Evolutionary conservation across 2,797 vertebrate species (phyloP).

Genomic region (Myiotriccus ornatus): DNA sequence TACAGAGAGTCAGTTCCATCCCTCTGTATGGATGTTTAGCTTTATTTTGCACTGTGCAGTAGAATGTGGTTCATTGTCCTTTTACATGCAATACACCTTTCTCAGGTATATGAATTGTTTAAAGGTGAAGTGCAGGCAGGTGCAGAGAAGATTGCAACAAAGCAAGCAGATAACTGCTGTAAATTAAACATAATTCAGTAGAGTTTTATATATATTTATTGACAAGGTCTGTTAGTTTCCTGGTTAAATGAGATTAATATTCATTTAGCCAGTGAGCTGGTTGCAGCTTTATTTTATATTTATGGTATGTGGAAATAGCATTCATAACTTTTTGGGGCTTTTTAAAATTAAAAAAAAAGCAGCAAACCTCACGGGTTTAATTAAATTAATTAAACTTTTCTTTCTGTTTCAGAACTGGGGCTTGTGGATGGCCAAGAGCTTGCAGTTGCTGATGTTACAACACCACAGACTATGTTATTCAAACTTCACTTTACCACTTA

Average conservation of each 20-base stretch:
- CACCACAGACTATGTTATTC: constrained; percentile 93
- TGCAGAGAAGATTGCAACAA: not conserved
- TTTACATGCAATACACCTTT: not conserved
- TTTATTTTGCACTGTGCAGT: not conserved
- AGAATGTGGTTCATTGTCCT: not conserved
- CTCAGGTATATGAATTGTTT: not conserved
- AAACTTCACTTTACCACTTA: constrained; percentile 90
- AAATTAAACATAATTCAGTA: not conserved
- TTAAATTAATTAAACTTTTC: not conserved
- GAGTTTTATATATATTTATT: not conserved
- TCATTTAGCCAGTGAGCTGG: not conserved
- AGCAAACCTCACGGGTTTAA: not conserved
- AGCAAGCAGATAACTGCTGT: not conserved
- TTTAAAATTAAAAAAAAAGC: not conserved
- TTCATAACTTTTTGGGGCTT: not conserved
- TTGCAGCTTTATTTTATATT: not conserved
- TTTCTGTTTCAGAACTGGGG: constrained; percentile 83
- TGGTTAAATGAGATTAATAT: not conserved
- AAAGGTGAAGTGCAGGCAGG: not conserved
- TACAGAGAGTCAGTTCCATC: not conserved
- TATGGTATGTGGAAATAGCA: not conserved
- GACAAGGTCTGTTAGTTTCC: not conserved
- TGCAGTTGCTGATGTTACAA: constrained; percentile 90
- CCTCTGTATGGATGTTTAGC: not conserved
- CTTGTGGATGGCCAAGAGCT: constrained; percentile 89